Evolutionary conservation across 2,888 invertebrate genomes (phyloP).

Genomic region (Caenorhabditis sp.): DNA sequence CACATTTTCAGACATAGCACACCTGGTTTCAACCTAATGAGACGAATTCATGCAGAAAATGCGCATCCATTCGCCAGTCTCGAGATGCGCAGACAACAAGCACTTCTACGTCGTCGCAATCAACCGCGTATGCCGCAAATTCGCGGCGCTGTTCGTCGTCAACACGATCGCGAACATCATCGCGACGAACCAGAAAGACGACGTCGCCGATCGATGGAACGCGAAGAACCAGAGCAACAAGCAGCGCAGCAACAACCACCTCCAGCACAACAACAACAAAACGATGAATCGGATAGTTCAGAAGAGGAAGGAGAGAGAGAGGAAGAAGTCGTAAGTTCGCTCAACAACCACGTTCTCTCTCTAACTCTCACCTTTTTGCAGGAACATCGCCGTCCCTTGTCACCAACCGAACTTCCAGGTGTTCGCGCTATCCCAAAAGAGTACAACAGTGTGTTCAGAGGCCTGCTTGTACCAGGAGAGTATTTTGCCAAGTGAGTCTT

Average conservation of each 20-base stretch:
- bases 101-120: neutral
- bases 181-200: too few relatives aligned
- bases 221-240: too few relatives aligned
- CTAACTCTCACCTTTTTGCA: neutral
- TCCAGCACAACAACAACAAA: too few relatives aligned
- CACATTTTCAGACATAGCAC: too few relatives aligned
- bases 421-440: slow-evolving; percentile 34
- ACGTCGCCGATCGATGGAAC: too few relatives aligned
- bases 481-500: slow-evolving; percentile 36
- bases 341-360: neutral
- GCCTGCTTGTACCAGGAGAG: slow-evolving; percentile 32
- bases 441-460: slow-evolving; percentile 29
- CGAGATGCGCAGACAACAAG: too few relatives aligned
- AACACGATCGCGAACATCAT: neutral
- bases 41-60: too few relatives aligned
- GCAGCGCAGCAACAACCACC: too few relatives aligned
- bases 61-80: too few relatives aligned
- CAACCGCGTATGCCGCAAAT: neutral
- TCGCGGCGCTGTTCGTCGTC: too few relatives aligned
- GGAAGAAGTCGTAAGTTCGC: neutral
- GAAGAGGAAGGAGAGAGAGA: neutral
- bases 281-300: neutral
- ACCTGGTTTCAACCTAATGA: too few relatives aligned
- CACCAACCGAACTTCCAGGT: slow-evolving; percentile 35
- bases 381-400: slow-evolving; percentile 10